Evolutionary conservation across 2,113 vertebrate species (phyloP).

Genomic region (Salvelinus namaycush): DNA sequence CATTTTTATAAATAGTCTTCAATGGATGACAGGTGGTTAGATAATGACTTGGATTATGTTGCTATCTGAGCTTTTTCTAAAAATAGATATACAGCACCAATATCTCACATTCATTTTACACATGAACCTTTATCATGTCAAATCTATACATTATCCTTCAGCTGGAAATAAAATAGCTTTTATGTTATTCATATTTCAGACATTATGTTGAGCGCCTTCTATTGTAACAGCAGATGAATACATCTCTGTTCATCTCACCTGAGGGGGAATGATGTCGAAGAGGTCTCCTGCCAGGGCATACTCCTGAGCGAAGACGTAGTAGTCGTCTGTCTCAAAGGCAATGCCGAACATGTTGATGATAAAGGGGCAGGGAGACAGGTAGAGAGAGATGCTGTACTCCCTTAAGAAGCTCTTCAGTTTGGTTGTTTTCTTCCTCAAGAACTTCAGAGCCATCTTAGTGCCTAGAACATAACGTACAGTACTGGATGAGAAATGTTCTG

Average conservation of each 20-base stretch:
- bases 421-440: conserved; percentile 79
- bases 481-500: background rate
- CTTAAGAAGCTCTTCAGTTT: conserved; percentile 80
- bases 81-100: background rate
- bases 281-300: conserved; percentile 79
- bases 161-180: too few species aligned
- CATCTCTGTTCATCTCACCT: conserved; percentile 60
- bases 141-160: background rate
- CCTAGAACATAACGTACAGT: conserved; percentile 53
- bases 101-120: conserved; percentile 5
- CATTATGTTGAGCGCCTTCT: background rate
- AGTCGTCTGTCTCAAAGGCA: conserved; percentile 77
- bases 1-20: background rate
- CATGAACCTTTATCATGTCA: background rate
- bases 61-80: background rate
- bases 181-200: background rate
- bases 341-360: conserved; percentile 82
- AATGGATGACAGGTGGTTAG: background rate
- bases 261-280: conserved; percentile 82
- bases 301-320: conserved; percentile 81
- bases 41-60: conserved; percentile 7
- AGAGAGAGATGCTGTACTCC: conserved; percentile 80
- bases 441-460: conserved; percentile 81
- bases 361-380: conserved; percentile 79
- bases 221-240: background rate